Conservation (phyloP, 2,113 vertebrate genomes). For the Leptobrachium ailaonicum region DNA sequence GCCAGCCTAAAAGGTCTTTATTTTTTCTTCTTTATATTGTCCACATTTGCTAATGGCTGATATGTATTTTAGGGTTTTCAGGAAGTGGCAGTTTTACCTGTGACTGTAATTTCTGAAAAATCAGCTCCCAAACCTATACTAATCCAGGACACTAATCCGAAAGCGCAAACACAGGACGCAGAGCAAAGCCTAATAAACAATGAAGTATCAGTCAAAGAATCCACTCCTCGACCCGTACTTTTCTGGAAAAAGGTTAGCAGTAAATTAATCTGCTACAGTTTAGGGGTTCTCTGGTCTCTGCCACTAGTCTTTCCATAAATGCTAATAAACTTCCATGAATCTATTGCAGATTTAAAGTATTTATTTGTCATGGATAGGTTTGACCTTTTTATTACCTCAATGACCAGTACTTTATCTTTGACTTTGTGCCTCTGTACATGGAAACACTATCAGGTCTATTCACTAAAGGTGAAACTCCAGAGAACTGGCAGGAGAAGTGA, state of each 20-base stretch:
- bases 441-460: too few species aligned
- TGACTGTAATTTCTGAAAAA: slow-evolving; percentile 58
- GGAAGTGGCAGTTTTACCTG: slow-evolving; percentile 51
- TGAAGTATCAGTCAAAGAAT: slow-evolving; percentile 58
- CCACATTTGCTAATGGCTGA: background rate
- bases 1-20: too few species aligned
- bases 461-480: too few species aligned
- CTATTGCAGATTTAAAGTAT: too few species aligned
- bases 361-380: too few species aligned
- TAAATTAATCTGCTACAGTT: background rate
- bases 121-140: slow-evolving; percentile 3
- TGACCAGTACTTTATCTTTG: too few species aligned
- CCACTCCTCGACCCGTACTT: slow-evolving; percentile 66
- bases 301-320: too few species aligned
- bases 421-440: too few species aligned
- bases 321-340: too few species aligned
- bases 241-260: slow-evolving; percentile 75
- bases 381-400: too few species aligned
- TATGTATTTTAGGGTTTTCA: slow-evolving; percentile 58
- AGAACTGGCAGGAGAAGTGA: too few species aligned
- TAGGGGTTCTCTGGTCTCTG: background rate
- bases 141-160: slow-evolving; percentile 52
- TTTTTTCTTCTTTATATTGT: too few species aligned
- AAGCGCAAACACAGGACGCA: slow-evolving; percentile 2
- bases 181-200: slow-evolving; percentile 55